Evolutionary conservation across 1,140 invertebrate species (phyloP).

Genomic region (Akabosia matsudoensis): DNA sequence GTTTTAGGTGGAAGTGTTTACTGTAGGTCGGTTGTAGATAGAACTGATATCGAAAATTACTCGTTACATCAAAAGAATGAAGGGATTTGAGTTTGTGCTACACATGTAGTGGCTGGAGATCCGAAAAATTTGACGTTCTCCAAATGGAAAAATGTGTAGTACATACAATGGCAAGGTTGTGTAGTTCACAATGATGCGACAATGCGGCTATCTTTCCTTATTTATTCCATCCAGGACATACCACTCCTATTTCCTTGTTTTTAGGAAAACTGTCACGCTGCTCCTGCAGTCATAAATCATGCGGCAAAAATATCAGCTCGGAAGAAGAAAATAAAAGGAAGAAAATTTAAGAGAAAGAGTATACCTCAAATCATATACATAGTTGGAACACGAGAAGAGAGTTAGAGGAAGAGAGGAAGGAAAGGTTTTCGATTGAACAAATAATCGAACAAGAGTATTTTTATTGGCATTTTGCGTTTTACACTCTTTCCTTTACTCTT

Average conservation of each 20-base stretch:
- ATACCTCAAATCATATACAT: too few relatives aligned
- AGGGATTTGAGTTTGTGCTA: too few relatives aligned
- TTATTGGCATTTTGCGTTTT: constrained; percentile 13
- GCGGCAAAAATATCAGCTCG: constrained; percentile 33
- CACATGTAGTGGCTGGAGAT: too few relatives aligned
- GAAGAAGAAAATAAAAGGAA: constrained; percentile 8
- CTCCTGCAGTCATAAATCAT: constrained; percentile 46
- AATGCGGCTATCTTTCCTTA: constrained; percentile 5
- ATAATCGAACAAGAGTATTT: constrained; percentile 20
- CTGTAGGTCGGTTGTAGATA: too few relatives aligned
- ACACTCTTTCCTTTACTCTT: constrained; percentile 3
- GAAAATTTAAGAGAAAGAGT: constrained; percentile 3
- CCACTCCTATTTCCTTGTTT: constrained; percentile 26
- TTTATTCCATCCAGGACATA: constrained; percentile 19
- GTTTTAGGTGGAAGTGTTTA: too few relatives aligned
- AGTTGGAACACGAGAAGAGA: too few relatives aligned
- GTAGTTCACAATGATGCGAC: not conserved
- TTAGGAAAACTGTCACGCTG: constrained; percentile 44
- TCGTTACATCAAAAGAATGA: too few relatives aligned
- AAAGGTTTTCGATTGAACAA: constrained; percentile 25
- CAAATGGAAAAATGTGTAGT: too few relatives aligned
- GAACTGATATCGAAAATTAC: too few relatives aligned
- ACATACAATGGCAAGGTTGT: too few relatives aligned
- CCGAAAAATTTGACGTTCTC: too few relatives aligned
- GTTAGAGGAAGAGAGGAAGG: not conserved